phyloP scores from a whole-genome alignment of 2,113 vertebrate species.

The Esox niger region DNA sequence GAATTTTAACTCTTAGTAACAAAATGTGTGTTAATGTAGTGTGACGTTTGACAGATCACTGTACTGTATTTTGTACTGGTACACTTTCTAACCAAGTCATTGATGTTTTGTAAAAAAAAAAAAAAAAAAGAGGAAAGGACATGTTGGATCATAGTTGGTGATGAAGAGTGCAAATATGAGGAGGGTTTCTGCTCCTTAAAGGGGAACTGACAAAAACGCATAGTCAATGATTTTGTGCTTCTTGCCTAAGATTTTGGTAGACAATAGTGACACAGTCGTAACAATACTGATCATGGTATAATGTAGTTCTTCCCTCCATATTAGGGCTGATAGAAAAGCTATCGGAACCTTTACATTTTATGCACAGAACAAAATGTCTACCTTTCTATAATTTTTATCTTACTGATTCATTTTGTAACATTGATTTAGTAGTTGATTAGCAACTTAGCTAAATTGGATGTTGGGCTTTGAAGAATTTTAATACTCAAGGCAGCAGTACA shows the following conservation, averaged over 20 bases:
- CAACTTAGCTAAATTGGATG: neutral
- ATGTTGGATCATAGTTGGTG: slow-evolving; percentile 31
- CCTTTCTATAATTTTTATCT: neutral
- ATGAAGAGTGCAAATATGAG: slow-evolving; percentile 67
- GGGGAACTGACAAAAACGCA: slow-evolving; percentile 65
- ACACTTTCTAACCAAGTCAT: slow-evolving; percentile 65
- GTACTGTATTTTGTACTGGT: slow-evolving; percentile 75
- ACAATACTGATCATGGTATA: neutral
- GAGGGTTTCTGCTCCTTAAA: slow-evolving; percentile 76
- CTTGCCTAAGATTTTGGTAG: neutral
- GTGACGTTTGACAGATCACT: slow-evolving; percentile 68
- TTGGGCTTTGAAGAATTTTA: neutral
- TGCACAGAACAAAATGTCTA: neutral
- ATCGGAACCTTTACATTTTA: neutral
- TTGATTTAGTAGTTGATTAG: neutral
- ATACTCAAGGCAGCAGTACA: no score
- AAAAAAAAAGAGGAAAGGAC: no score
- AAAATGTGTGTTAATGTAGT: slow-evolving; percentile 69
- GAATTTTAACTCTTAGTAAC: slow-evolving; percentile 58
- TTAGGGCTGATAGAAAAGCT: neutral
- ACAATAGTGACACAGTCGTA: neutral
- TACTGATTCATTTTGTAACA: neutral
- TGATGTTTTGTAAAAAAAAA: slow-evolving; percentile 52
- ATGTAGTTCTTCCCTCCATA: neutral
- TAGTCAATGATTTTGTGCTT: neutral